A percentile compares a stretch with the other conserved stretches of the same genome.
Conservation (phyloP, 2,113 vertebrate species). For the Campylomormyrus numenius region DNA sequence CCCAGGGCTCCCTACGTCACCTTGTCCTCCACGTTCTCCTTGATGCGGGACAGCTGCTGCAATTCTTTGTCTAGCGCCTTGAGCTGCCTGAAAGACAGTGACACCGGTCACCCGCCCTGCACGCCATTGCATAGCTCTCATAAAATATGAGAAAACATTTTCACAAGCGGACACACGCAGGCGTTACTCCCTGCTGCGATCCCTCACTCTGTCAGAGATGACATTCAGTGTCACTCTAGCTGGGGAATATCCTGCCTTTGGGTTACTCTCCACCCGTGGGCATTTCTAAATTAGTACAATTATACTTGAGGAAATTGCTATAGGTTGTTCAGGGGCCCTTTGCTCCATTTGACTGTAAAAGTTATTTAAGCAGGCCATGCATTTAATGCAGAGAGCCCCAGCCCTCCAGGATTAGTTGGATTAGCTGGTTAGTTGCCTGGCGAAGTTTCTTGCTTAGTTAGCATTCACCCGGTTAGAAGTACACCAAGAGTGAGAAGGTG, state of each 20-base stretch:
- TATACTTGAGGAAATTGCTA: not conserved
- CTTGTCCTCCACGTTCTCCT: slow-evolving; percentile 96
- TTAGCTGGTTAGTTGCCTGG: not conserved
- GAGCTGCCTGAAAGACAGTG: slow-evolving; percentile 66
- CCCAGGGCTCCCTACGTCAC: slow-evolving; percentile 49
- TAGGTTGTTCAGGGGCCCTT: not conserved
- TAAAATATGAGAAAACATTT: not conserved
- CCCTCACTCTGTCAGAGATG: not conserved
- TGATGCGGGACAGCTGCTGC: slow-evolving; percentile 86
- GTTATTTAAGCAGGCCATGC: not conserved
- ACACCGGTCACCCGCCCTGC: not conserved
- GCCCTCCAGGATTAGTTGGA: not conserved
- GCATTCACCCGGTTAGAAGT: not conserved
- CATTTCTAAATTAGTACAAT: not conserved
- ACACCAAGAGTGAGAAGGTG: not conserved
- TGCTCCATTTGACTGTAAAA: not conserved
- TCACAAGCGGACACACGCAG: not conserved
- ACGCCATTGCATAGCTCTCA: not conserved
- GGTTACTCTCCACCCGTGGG: not conserved
- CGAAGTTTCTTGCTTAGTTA: not conserved
- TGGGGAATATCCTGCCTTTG: not conserved
- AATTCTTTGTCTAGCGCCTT: slow-evolving; percentile 93
- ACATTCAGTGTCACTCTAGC: not conserved
- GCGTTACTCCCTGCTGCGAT: not conserved
- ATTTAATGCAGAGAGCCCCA: not conserved